Evolutionary conservation across 2,797 vertebrate species (phyloP), one percentile per base, ranked within the genome.

Genomic region (Amblyopsis hoosieri): DNA sequence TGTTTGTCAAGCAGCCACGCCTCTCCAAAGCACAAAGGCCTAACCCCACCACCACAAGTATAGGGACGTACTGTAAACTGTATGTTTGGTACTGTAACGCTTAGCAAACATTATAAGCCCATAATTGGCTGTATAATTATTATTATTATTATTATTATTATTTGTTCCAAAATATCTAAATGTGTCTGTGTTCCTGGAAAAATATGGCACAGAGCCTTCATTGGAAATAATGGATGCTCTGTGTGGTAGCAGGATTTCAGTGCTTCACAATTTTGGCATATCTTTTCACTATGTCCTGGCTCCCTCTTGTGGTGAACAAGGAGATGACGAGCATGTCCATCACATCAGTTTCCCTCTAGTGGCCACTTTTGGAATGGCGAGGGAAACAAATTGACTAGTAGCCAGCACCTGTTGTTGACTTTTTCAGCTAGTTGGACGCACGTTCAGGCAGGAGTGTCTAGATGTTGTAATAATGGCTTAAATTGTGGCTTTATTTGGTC

Each of bases 201-300:
- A 60, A 60, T 60, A 74, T 45, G 67, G 58, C 60, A 72, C 74
- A 52, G 17, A 1, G 53, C 54, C 54, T 23, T 17, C 51, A 15
- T 47, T 64, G 29, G 48, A 65, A 78, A 86, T 78, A 83, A 84
- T 73, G 60, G 58, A 78, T 54, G 60, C 75, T 85, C 80, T 84
- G 74, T 86, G 67, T 62, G 37, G 14, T 49, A 57, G n/a, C 51
- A 49, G 29, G 53, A 46, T 50, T 52, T 23, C 14, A 19, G 52
- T 57, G 9, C 2, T 37, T 59, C 45, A 11, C 58, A 3, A 12
- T 10, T 51, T 1, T 3, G 53, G 13, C 31, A 13, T 45, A 13
- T 53, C 1, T 9, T 45, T 23, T 37, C 29, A 12, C 48, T 8
- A 23, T 70, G 31, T 23, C 74, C 53, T 85, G 62, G 70, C 83